A percentile compares a stretch with the other conserved stretches of the same genome.
Evolutionary conservation across 2,113 vertebrate species (phyloP).

Genomic region (Fregata magnificens): DNA sequence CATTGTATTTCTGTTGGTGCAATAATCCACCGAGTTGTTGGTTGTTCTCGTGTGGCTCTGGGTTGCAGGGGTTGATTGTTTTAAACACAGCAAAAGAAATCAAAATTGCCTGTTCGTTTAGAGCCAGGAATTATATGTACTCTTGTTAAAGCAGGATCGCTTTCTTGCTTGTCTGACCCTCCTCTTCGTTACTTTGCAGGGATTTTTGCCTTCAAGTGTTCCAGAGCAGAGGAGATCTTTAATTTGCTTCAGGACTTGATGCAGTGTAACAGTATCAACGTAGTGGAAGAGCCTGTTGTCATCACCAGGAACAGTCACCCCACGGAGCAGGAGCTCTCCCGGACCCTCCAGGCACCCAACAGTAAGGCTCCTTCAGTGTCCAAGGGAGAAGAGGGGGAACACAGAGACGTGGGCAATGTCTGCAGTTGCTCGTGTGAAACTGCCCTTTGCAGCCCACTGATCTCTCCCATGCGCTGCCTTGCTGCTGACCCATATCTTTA

Average conservation of each 20-base stretch:
- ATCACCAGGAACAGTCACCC: slow-evolving; percentile 87
- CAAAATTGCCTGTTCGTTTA: neutral
- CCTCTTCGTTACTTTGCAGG: slow-evolving; percentile 70
- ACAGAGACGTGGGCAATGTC: neutral
- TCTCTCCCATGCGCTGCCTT: fast-evolving
- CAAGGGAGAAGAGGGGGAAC: neutral
- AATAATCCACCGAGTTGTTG: neutral
- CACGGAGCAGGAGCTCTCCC: slow-evolving; percentile 82
- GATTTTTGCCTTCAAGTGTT: slow-evolving; percentile 98
- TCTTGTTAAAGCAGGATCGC: neutral
- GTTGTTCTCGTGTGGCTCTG: neutral
- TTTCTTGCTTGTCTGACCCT: neutral
- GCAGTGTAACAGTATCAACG: slow-evolving; percentile 98
- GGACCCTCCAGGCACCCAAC: slow-evolving; percentile 82
- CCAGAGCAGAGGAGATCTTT: slow-evolving; percentile 96
- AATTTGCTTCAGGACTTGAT: slow-evolving; percentile 97
- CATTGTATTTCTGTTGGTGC: neutral
- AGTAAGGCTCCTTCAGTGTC: slow-evolving; percentile 72
- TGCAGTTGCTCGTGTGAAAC: fast-evolving
- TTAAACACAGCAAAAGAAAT: neutral
- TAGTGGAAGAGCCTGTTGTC: slow-evolving; percentile 93
- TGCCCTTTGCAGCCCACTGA: neutral
- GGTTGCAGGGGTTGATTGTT: neutral
- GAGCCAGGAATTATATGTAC: fast-evolving
- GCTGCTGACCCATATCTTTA: neutral